Evolutionary conservation across 2,888 invertebrate species (phyloP).

Genomic region (Nemoura dubitans): DNA sequence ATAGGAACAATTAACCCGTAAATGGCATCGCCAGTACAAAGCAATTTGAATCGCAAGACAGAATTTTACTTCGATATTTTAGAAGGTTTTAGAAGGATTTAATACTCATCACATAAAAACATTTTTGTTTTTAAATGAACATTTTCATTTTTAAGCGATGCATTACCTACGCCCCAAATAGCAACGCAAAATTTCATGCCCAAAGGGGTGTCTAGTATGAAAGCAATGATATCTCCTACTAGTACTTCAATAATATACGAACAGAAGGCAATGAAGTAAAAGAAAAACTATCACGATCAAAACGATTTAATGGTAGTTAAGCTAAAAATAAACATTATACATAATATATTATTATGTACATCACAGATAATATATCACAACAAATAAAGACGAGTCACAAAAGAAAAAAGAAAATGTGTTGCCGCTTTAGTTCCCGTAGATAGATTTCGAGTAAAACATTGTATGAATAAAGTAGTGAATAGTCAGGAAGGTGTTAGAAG

Average conservation of each 20-base stretch:
- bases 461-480: background rate
- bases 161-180: background rate
- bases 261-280: background rate
- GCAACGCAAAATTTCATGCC: background rate
- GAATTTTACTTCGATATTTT: too few relatives aligned
- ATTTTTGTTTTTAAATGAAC: background rate
- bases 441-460: background rate
- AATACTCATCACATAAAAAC: too few relatives aligned
- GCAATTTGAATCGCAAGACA: too few relatives aligned
- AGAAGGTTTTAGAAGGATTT: too few relatives aligned
- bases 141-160: background rate
- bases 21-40: too few relatives aligned
- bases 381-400: background rate
- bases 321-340: too few relatives aligned
- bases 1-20: too few relatives aligned
- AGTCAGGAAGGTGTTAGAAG: background rate
- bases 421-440: conserved; percentile 43
- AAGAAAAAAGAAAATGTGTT: conserved; percentile 45
- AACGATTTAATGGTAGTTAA: background rate
- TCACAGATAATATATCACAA: conserved; percentile 8
- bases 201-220: too few relatives aligned
- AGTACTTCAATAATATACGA: background rate
- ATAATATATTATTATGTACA: background rate
- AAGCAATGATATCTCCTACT: too few relatives aligned
- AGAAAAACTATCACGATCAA: background rate